Evolutionary conservation across 37 sponge, comb jelly and placozoan species (phyloP).

Genomic region (Hormiphora californensis): DNA sequence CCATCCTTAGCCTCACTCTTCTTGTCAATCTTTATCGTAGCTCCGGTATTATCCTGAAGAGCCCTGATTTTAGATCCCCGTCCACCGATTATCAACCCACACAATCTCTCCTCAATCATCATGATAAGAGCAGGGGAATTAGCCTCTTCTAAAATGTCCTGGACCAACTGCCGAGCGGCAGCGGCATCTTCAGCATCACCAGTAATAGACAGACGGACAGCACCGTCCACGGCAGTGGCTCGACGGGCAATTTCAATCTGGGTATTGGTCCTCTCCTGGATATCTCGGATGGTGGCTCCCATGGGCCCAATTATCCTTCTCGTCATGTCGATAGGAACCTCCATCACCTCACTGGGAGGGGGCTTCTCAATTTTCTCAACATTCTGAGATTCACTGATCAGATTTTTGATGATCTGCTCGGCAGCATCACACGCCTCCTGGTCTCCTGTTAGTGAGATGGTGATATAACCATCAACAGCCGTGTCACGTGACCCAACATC

Average conservation of each 20-base stretch:
- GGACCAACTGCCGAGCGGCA: neutral
- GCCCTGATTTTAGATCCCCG: conserved; percentile 36
- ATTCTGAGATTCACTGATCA: conserved; percentile 13
- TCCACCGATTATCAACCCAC: conserved; percentile 28
- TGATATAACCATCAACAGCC: conserved; percentile 26
- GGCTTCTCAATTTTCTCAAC: neutral
- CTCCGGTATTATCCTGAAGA: conserved; percentile 43
- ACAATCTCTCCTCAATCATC: conserved; percentile 53
- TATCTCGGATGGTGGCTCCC: conserved; percentile 31
- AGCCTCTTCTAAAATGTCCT: neutral
- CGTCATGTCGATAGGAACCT: conserved; percentile 34
- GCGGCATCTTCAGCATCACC: neutral
- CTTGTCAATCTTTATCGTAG: conserved; percentile 24
- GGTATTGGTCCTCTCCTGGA: conserved; percentile 1
- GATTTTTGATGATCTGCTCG: neutral
- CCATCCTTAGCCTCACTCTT: conserved; percentile 32
- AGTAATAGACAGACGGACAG: neutral
- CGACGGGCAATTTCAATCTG: conserved; percentile 19
- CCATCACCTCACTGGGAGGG: neutral
- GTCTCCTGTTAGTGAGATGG: conserved; percentile 16
- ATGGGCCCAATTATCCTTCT: conserved; percentile 4
- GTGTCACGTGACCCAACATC: conserved; percentile 44
- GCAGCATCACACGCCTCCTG: neutral
- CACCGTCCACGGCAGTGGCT: conserved; percentile 2
- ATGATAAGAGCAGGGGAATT: neutral